Base-by-base conservation (phyloP, 1,140 invertebrate genomes). In the Euwallacea fornicatus region DNA sequence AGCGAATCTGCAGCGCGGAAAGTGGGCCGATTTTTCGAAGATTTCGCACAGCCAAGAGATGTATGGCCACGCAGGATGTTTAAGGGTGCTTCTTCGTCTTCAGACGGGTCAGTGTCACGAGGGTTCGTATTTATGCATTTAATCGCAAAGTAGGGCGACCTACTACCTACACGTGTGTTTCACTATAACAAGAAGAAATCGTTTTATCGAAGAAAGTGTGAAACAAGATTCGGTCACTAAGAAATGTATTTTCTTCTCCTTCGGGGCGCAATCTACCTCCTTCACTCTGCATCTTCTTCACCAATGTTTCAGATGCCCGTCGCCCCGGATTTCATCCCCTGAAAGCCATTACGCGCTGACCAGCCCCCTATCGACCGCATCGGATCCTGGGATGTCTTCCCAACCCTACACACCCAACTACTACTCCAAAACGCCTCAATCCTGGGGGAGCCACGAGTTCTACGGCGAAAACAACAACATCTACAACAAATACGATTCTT, bases 391-490 rank as follows among this genome's bases (percentile, higher is more conserved):
- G 10, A 80, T 79, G 76, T 80, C 78, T 4, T 80, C 78, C 8
- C 78, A 81, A 54, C 77, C 76, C 7, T 80, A 79, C 76, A 77
- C 76, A 11, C 77, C 78, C 9, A 79, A 78, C 54, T 79, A 78
- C 71, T 76, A 75, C 54, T 44, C 72, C 64, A 74, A 70, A 60
- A 66, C 56, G 16, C 47, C 66, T 16, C 71, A 72, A 10, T 71
- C 53, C 61, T 73, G 77, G 66, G 64, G 60, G n/a, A 69, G 62
- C 72, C 60, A 76, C 43, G 71, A 75, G 41, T 76, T 78, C 66
- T 81, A 80, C 72, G 76, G 77, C 0, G 78, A 80, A 62, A 81
- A 80, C 72, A 81, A 80, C 74, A 80, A 81, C 69, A 64, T 80
- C 13, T 80, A 81, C 71, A 74, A 74, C 64, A 76, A 77, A 60